Base-by-base conservation (phyloP, 2,888 invertebrate species). In the Ptychoptera contaminata region DNA sequence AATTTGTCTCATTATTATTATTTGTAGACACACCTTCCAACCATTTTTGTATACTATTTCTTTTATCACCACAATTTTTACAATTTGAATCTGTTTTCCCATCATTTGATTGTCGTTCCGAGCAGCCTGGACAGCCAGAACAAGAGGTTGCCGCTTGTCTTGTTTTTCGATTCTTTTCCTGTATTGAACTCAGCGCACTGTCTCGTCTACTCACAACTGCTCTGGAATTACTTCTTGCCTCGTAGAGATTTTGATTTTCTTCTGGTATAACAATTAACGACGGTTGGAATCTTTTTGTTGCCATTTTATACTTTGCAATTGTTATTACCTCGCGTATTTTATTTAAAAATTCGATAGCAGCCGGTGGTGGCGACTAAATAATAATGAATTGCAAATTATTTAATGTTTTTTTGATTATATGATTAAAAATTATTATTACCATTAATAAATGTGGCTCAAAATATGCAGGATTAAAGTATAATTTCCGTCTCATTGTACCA, bases 321-420 rank as follows among this genome's bases (percentile, higher is more conserved):
- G 86, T 73, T 53, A 91, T 90, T 7, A 91, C 90, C 70, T 90
- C 88, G 49, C 92, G 76, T 49, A 92, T 87, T 71, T 88, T 87
- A 1, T 77, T 74, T 42, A 92, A 70, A 61, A 92, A 92, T 63
- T 92, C 91, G 52, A 90, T 67, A 16, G 92, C 91, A 44, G 88
- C 87, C 37, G 86, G 83, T 39, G 92, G 91, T 16, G 92, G 92
- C 53, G 86, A 80, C 82, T 87, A 37, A 37, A 43, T 32, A 37
- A 43, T n/a, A 35, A 34, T 16, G 32, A 46, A 15, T 16, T 35
- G 8, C 12, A 6, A 37, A 37, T 35, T 9, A 9, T 15, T 16
- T 1, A 30, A 16, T 15, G 15, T 8, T 12, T 40, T 43, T 40
- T 37, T 37, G 15, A 8, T 14, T 23, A 40, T 16, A 31, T 34